phyloP scores from a whole-genome alignment of 2,888 invertebrate species.

The Tenodera sinensis region DNA sequence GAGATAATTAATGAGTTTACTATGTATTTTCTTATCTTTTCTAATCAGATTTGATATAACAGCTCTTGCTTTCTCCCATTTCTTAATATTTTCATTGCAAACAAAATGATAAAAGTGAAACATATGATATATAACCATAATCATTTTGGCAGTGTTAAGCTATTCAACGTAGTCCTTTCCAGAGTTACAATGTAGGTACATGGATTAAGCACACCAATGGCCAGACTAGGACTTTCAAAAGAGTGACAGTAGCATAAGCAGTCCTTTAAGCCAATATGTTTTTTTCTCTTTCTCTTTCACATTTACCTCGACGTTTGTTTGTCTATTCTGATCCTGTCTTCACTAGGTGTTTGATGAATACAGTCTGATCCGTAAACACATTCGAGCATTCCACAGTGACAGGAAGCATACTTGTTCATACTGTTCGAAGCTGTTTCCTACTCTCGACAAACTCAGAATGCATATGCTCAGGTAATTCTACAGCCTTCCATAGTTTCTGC shows the following conservation, averaged over 20 bases:
- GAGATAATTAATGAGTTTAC: too few species aligned
- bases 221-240: too few species aligned
- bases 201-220: too few species aligned
- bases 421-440: conserved; percentile 67
- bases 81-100: too few species aligned
- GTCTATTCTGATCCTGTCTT: conserved; percentile 31
- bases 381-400: conserved; percentile 68
- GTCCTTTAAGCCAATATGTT: background rate
- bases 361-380: conserved; percentile 67
- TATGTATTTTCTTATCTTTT: too few species aligned
- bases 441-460: conserved; percentile 66
- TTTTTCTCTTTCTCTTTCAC: background rate
- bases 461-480: conserved; percentile 58
- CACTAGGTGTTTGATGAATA: conserved; percentile 61
- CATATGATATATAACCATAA: too few species aligned
- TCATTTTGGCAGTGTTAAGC: too few species aligned
- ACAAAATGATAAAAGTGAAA: too few species aligned
- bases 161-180: too few species aligned
- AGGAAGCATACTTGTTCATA: conserved; percentile 62
- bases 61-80: too few species aligned
- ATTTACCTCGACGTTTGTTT: conserved; percentile 12
- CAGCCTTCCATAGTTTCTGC: background rate
- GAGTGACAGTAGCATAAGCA: background rate
- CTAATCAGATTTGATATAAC: too few species aligned
- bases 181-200: too few species aligned